These are phyloP conservation scores for Gobius niger DNA, from an alignment of 2,113 vertebrate species.

Conservation along the genomic window DNA sequence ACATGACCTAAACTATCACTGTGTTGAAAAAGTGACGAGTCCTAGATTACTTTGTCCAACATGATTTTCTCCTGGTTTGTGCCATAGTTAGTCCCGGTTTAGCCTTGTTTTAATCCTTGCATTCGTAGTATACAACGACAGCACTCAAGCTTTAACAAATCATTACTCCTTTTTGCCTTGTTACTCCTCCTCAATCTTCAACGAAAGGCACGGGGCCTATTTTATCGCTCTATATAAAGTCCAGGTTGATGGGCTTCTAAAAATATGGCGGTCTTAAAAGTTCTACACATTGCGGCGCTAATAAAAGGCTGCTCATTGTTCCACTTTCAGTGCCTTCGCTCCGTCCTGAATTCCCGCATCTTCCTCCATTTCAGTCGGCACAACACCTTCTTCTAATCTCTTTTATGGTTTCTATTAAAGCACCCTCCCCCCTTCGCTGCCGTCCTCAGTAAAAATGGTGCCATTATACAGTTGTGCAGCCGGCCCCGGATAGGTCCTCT, in stretches of 20 bases:
- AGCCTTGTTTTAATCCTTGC: not conserved
- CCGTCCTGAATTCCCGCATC: slow-evolving; percentile 57
- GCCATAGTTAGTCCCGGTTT: too few species aligned
- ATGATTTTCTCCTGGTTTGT: too few species aligned
- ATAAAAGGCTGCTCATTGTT: slow-evolving; percentile 70
- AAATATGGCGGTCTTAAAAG: slow-evolving; percentile 75
- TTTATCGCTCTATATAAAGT: slow-evolving; percentile 75
- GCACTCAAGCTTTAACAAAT: not conserved
- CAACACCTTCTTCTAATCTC: slow-evolving; percentile 41
- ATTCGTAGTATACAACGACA: too few species aligned
- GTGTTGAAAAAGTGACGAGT: not conserved
- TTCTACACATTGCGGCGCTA: slow-evolving; percentile 65
- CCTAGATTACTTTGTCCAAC: not conserved
- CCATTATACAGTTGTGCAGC: not conserved
- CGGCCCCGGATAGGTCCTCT: not conserved
- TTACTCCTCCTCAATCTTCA: slow-evolving; percentile 53
- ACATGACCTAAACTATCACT: too few species aligned
- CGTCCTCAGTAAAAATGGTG: not conserved
- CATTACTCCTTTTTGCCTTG: slow-evolving; percentile 35
- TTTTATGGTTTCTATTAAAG: slow-evolving; percentile 10
- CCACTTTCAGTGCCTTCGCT: slow-evolving; percentile 60
- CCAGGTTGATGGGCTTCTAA: slow-evolving; percentile 76
- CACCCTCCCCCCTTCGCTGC: not conserved
- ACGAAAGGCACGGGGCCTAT: slow-evolving; percentile 67
- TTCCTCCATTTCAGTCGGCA: slow-evolving; percentile 20